Conservation (phyloP, 2,888 invertebrate genomes). For the Tetheella fluctuosa region DNA sequence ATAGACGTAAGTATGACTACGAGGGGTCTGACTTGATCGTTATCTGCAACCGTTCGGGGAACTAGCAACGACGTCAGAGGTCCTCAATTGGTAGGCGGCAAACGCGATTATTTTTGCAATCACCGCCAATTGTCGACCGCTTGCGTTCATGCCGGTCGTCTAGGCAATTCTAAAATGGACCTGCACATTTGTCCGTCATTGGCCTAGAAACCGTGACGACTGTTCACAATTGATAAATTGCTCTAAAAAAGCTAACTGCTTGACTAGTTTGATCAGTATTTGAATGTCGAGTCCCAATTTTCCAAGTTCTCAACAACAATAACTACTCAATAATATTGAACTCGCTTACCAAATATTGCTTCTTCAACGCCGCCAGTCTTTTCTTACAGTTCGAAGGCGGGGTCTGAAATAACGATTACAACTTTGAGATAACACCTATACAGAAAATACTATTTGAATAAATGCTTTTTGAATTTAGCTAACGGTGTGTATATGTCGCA, state of each 20-base stretch:
- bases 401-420: too few species aligned
- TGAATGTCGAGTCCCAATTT: background rate
- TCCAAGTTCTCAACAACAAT: too few species aligned
- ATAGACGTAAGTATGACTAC: background rate
- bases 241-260: background rate
- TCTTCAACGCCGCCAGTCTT: too few species aligned
- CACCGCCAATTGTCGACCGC: conserved; percentile 61
- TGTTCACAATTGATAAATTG: background rate
- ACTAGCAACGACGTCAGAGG: conserved; percentile 32
- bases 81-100: conserved; percentile 63
- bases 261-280: background rate
- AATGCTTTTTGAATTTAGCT: too few species aligned
- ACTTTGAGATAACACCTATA: too few species aligned
- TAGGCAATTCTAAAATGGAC: conserved; percentile 20
- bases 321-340: too few species aligned
- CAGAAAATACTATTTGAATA: too few species aligned
- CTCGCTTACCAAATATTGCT: background rate
- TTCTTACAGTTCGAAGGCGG: too few species aligned
- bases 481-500: too few species aligned
- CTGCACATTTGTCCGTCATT: conserved; percentile 34
- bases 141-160: conserved; percentile 34
- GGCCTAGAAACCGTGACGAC: conserved; percentile 32
- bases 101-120: conserved; percentile 72
- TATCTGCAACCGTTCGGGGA: conserved; percentile 25
- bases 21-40: conserved; percentile 9